Percentiles rank a stretch among this genome's conserved stretches.
Conservation (phyloP, 2,113 vertebrate genomes). For the Octodon degus region DNA sequence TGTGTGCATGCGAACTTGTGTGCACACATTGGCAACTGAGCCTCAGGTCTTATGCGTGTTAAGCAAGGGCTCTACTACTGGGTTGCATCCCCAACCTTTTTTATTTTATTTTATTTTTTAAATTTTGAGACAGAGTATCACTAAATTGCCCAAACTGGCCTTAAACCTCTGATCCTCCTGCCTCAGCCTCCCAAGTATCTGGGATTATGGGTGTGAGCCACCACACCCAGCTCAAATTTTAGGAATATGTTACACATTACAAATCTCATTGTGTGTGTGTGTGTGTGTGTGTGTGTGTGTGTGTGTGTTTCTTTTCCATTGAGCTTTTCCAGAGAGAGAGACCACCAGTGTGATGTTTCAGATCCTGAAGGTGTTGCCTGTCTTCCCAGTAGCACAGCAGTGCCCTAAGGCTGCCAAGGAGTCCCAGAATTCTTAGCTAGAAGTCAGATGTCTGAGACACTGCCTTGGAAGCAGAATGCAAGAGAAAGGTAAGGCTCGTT, state of each 20-base stretch:
- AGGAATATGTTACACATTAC: not conserved
- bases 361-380: not conserved
- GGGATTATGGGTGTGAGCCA: not conserved
- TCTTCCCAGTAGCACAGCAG: not conserved
- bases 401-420: not conserved
- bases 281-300: too few relatives aligned
- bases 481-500: not conserved
- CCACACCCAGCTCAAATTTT: not conserved
- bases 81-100: not conserved
- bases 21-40: not conserved
- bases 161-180: not conserved
- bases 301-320: not conserved
- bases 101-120: not conserved
- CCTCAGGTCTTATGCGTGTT: not conserved
- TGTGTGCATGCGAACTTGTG: not conserved
- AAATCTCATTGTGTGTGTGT: not conserved
- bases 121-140: not conserved
- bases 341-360: not conserved
- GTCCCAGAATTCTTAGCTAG: not conserved
- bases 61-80: not conserved
- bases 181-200: not conserved
- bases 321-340: not conserved
- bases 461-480: not conserved
- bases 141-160: not conserved
- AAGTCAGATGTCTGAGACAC: not conserved